Percentiles rank a stretch among this genome's conserved stretches.
phyloP scores from a whole-genome alignment of 2,797 vertebrate species.

The Acipenser oxyrinchus region DNA sequence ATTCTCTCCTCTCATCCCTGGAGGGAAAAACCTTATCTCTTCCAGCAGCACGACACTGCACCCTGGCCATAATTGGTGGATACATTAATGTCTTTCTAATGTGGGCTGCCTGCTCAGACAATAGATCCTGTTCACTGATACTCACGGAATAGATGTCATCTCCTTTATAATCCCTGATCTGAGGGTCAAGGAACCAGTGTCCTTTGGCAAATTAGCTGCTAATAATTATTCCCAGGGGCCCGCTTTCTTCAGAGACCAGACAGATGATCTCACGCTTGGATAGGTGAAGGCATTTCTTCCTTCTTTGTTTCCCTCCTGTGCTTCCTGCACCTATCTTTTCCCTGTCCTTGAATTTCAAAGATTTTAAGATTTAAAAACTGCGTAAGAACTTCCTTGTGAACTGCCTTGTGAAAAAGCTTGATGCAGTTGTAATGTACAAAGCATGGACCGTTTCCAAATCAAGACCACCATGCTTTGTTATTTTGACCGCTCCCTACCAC shows the following conservation, averaged over 20 bases:
- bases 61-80: constrained; percentile 19
- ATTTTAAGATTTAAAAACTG: no score
- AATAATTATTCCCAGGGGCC: constrained; percentile 24
- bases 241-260: constrained; percentile 22
- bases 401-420: no score
- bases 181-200: constrained; percentile 28
- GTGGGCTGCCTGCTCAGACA: not conserved
- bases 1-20: constrained; percentile 21
- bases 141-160: not conserved
- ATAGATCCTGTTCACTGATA: not conserved
- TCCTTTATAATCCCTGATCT: constrained; percentile 41
- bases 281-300: constrained; percentile 12
- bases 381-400: no score
- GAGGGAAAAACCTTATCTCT: constrained; percentile 34
- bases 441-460: no score
- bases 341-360: constrained; percentile 11
- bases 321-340: constrained; percentile 10
- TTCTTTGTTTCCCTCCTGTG: constrained; percentile 13
- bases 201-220: constrained; percentile 40
- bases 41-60: constrained; percentile 23
- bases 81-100: not conserved
- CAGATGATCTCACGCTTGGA: constrained; percentile 1
- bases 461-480: no score
- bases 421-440: no score
- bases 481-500: no score